These are phyloP conservation scores for Elephas maximus DNA, from an alignment of 2,113 vertebrate species.

Conservation along the genomic window DNA sequence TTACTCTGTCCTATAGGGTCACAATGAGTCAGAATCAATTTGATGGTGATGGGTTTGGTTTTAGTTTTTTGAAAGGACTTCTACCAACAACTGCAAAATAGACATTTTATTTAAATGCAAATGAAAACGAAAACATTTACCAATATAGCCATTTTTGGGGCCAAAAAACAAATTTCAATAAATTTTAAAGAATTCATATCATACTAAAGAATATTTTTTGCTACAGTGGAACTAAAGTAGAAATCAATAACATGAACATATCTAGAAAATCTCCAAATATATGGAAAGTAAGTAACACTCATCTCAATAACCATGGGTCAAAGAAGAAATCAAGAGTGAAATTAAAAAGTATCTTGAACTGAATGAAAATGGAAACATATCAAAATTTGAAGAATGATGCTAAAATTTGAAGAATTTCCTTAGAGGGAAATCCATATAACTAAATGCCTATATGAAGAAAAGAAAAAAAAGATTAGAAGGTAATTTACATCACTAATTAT, in stretches of 20 bases:
- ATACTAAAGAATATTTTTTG: no score
- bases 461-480: not conserved
- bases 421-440: constrained; percentile 4
- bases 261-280: not conserved
- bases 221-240: no score
- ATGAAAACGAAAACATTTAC: not conserved
- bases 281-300: not conserved
- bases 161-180: no score
- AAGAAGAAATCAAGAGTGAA: not conserved
- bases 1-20: no score
- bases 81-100: not conserved
- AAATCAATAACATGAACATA: not conserved
- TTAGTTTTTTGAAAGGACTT: not conserved
- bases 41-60: no score
- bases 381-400: not conserved
- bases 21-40: no score
- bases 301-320: not conserved
- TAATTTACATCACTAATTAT: not conserved
- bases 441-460: not conserved
- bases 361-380: not conserved
- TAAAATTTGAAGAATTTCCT: not conserved
- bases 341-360: not conserved
- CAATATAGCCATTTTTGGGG: not conserved
- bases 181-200: no score
- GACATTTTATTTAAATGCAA: not conserved